phyloP scores from a whole-genome alignment of 2,113 vertebrate species.

The Heterotilapia buettikoferi region DNA sequence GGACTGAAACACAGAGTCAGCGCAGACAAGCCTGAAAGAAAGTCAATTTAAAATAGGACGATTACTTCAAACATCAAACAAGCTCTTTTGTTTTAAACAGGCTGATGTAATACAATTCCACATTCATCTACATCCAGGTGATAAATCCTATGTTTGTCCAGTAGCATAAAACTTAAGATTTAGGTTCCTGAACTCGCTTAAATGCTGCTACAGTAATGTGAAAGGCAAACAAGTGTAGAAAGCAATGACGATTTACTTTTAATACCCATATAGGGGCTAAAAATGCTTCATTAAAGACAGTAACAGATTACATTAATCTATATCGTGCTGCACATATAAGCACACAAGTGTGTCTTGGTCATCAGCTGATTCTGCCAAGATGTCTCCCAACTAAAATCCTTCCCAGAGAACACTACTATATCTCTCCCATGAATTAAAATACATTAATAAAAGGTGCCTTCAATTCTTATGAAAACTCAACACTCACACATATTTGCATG shows the following conservation, averaged over 20 bases:
- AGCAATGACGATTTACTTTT: background rate
- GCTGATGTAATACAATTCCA: background rate
- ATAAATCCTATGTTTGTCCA: background rate
- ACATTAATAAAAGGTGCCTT: too few relatives aligned
- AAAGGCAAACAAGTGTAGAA: background rate
- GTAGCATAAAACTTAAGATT: background rate
- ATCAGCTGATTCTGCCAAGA: background rate
- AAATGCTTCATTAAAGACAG: background rate
- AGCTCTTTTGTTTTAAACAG: background rate
- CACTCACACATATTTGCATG: too few relatives aligned
- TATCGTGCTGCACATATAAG: background rate
- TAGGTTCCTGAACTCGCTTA: background rate
- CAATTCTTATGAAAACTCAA: too few relatives aligned
- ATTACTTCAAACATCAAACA: background rate
- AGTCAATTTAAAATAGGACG: background rate
- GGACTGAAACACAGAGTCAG: conserved; percentile 27
- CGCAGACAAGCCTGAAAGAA: conserved; percentile 40
- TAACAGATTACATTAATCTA: background rate
- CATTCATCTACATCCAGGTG: background rate
- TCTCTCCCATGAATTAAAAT: background rate
- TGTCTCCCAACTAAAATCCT: background rate
- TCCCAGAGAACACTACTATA: background rate
- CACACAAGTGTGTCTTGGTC: background rate
- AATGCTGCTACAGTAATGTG: background rate
- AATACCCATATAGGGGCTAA: background rate